Conservation (phyloP, 2,113 vertebrate genomes). For the Lepus americanus region DNA sequence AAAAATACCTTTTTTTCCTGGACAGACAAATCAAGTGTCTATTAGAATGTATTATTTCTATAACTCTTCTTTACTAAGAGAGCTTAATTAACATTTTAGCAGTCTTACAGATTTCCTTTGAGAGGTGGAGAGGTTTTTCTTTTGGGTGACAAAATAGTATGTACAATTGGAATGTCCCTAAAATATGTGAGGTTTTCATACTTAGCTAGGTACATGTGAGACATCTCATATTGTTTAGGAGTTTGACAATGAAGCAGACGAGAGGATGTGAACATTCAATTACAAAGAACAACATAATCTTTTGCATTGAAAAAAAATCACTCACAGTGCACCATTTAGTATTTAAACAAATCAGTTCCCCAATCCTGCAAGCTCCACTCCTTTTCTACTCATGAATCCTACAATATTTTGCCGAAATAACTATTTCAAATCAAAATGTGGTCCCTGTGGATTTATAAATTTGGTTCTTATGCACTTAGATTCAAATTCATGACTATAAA, state of each 20-base stretch:
- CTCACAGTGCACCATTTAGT: not conserved
- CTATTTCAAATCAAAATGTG: not conserved
- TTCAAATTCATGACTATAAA: conserved; percentile 12
- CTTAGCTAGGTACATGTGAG: not conserved
- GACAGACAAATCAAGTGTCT: not conserved
- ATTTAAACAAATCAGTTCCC: not conserved
- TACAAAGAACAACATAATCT: not conserved
- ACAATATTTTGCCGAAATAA: not conserved
- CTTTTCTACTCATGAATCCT: not conserved
- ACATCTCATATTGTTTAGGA: not conserved
- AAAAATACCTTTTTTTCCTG: not conserved
- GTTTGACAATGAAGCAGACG: not conserved
- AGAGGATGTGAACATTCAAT: conserved; percentile 13
- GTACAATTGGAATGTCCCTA: not conserved
- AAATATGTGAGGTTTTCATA: not conserved
- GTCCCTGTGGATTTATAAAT: not conserved
- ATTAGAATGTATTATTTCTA: not conserved
- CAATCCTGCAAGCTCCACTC: not conserved
- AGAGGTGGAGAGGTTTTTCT: not conserved
- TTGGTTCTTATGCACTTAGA: not conserved
- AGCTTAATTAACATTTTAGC: not conserved
- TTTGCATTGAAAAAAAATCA: not conserved
- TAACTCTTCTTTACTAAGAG: not conserved
- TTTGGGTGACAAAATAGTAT: not conserved
- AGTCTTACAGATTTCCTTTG: not conserved